Percentiles rank a stretch among this genome's conserved stretches.
Conservation (phyloP, 2,888 invertebrate genomes). For the Megalurothrips usitatus region DNA sequence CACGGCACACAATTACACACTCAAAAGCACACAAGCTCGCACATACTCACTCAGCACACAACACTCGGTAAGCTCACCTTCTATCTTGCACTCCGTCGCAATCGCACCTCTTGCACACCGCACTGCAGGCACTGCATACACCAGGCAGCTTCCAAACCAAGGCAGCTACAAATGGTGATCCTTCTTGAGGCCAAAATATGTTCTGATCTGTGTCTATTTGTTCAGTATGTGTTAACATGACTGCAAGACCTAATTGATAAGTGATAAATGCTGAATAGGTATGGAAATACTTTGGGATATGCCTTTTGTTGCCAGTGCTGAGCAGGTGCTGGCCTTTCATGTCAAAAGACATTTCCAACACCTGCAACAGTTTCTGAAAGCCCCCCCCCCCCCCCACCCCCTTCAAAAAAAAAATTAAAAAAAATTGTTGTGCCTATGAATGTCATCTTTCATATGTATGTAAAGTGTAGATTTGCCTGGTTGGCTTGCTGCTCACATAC, state of each 20-base stretch:
- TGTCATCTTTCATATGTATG: background rate
- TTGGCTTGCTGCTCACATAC: background rate
- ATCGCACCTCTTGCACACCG: conserved; percentile 19
- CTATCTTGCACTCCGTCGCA: conserved; percentile 17
- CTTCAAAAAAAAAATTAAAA: background rate
- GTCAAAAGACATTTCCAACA: too few species aligned
- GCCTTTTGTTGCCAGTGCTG: background rate
- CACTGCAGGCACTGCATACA: conserved; percentile 9
- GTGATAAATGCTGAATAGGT: background rate
- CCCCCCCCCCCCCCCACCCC: too few species aligned
- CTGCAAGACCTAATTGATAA: background rate
- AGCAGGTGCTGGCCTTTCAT: too few species aligned
- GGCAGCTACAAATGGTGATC: background rate
- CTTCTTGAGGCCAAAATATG: background rate
- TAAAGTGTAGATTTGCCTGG: conserved; percentile 9
- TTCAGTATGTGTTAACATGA: background rate
- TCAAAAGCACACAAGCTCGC: background rate
- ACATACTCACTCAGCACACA: background rate
- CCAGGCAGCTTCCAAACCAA: conserved; percentile 14
- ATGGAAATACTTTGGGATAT: background rate
- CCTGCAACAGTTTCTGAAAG: too few species aligned
- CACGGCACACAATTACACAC: background rate
- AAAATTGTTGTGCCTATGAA: background rate
- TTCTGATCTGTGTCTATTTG: background rate
- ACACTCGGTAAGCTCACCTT: conserved; percentile 7